Evolutionary conservation across 2,113 vertebrate species (phyloP).

Genomic region (Chinchilla lanigera): DNA sequence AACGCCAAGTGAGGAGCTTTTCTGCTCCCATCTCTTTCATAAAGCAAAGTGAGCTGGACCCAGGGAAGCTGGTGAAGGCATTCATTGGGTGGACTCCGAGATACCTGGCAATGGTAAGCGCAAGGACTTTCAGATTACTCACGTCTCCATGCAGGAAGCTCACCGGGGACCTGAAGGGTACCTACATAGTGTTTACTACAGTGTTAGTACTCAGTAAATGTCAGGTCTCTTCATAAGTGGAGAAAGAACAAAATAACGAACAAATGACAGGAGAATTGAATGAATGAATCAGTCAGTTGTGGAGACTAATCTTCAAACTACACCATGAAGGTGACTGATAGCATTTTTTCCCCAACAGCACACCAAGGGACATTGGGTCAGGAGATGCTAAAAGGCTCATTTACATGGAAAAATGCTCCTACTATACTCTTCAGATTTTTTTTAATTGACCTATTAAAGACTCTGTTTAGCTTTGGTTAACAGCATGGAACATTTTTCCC

Average conservation of each 20-base stretch:
- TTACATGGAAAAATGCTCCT: conserved; percentile 1
- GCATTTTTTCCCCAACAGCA: neutral
- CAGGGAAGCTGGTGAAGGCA: neutral
- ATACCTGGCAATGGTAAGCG: neutral
- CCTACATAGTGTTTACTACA: neutral
- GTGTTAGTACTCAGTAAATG: neutral
- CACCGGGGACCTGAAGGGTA: neutral
- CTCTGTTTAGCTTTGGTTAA: conserved; percentile 1
- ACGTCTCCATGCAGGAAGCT: neutral
- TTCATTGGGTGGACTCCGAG: neutral
- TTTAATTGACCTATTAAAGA: neutral
- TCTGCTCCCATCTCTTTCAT: neutral
- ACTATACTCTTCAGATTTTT: neutral
- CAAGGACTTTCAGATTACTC: neutral
- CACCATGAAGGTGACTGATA: neutral
- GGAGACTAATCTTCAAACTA: neutral
- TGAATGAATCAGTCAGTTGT: neutral
- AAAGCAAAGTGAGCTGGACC: neutral
- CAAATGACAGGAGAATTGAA: neutral
- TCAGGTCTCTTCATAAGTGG: neutral
- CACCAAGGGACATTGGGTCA: neutral
- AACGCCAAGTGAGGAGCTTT: neutral
- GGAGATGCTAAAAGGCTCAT: neutral
- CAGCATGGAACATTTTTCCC: neutral
- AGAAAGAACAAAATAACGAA: conserved; percentile 25